Percentiles rank a stretch among this genome's conserved stretches.
These are phyloP conservation scores for Salmo trutta DNA, from an alignment of 2,797 vertebrate species.

Conservation along the genomic window DNA sequence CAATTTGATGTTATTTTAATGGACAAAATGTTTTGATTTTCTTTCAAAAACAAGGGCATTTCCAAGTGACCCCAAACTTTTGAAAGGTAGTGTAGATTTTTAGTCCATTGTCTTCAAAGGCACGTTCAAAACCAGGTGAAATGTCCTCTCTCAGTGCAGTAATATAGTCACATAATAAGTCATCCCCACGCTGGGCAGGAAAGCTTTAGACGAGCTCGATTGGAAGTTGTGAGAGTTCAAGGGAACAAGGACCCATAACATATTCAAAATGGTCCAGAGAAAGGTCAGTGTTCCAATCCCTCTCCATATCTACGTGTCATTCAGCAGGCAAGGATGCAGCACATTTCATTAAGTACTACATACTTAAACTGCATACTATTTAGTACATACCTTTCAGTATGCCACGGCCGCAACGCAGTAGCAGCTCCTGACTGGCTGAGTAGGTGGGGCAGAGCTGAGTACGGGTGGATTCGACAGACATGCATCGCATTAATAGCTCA, in stretches of 20 bases:
- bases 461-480: too few relatives aligned
- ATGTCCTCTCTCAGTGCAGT: conserved; percentile 33
- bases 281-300: conserved; percentile 76
- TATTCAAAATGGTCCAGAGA: conserved; percentile 74
- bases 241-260: conserved; percentile 72
- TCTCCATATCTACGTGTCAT: conserved; percentile 65
- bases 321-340: conserved; percentile 69
- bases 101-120: conserved; percentile 32
- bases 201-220: conserved; percentile 72
- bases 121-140: conserved; percentile 40
- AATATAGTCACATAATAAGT: conserved; percentile 33
- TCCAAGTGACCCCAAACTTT: too few relatives aligned
- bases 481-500: too few relatives aligned
- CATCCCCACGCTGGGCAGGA: conserved; percentile 54
- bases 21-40: too few relatives aligned
- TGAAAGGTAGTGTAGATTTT: background rate
- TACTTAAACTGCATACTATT: too few relatives aligned
- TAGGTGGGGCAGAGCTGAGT: too few relatives aligned
- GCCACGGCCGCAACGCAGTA: too few relatives aligned
- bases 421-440: too few relatives aligned
- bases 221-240: conserved; percentile 82
- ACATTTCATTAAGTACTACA: conserved; percentile 39
- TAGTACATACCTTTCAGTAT: too few relatives aligned
- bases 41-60: too few relatives aligned
- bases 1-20: too few relatives aligned